These are phyloP conservation scores for Chionoecetes opilio DNA, from an alignment of 1,140 invertebrate genomes.

Conservation along the genomic window DNA sequence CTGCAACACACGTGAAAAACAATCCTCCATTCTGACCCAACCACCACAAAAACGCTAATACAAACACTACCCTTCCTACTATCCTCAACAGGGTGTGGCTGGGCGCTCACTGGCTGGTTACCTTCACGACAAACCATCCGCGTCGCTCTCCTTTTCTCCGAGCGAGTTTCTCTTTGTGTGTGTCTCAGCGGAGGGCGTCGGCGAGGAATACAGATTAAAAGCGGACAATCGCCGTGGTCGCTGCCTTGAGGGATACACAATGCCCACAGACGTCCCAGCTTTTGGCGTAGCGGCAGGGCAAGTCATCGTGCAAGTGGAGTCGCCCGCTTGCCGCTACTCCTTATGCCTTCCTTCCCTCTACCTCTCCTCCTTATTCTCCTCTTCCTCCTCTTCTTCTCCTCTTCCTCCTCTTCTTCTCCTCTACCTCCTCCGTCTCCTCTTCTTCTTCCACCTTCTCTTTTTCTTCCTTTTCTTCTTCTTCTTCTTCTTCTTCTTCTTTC, in stretches of 20 bases:
- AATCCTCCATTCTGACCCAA: not conserved
- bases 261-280: not conserved
- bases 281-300: not conserved
- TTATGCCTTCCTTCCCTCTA: not conserved
- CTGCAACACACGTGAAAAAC: not conserved
- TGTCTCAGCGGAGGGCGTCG: slow-evolving; percentile 22
- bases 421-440: not conserved
- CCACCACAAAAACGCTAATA: not conserved
- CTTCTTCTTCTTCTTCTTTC: not conserved
- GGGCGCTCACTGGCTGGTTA: not conserved
- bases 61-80: not conserved
- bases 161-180: slow-evolving; percentile 16
- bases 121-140: slow-evolving; percentile 9
- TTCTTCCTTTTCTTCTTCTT: not conserved
- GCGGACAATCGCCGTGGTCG: not conserved
- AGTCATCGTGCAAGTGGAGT: not conserved
- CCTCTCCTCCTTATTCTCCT: not conserved
- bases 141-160: slow-evolving; percentile 9
- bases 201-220: slow-evolving; percentile 29
- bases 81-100: not conserved
- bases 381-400: not conserved
- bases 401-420: not conserved
- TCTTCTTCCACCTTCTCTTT: not conserved
- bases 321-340: not conserved
- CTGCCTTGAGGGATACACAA: slow-evolving; percentile 27